Evolutionary conservation across 2,888 invertebrate genomes (phyloP).

Genomic region (Acronicta aceris): DNA sequence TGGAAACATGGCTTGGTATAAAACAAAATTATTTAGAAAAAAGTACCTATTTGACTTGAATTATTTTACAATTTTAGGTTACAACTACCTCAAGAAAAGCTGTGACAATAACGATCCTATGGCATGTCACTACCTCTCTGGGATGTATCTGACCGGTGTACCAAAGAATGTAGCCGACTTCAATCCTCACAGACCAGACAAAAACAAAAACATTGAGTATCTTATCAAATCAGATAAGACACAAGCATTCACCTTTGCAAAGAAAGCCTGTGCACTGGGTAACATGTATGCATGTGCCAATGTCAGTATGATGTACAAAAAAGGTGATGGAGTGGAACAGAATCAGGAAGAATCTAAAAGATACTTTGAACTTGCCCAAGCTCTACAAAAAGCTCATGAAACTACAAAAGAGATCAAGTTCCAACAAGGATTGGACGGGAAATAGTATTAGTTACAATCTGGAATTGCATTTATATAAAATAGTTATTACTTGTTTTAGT

Average conservation of each 20-base stretch:
- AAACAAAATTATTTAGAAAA: too few species aligned
- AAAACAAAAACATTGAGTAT: conserved; percentile 84
- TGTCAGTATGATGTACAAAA: conserved; percentile 95
- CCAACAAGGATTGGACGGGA: conserved; percentile 86
- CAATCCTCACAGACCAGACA: conserved; percentile 77
- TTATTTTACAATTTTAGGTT: conserved; percentile 78
- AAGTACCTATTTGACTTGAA: too few species aligned
- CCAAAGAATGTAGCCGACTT: conserved; percentile 87
- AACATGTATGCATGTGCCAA: conserved; percentile 97
- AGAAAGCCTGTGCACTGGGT: conserved; percentile 94
- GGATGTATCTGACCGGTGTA: conserved; percentile 93
- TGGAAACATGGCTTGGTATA: too few species aligned
- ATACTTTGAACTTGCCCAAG: conserved; percentile 92
- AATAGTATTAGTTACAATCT: conserved; percentile 43
- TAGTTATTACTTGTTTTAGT: conserved; percentile 16
- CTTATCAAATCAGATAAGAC: conserved; percentile 91
- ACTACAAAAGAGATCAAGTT: conserved; percentile 87
- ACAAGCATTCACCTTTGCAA: conserved; percentile 94
- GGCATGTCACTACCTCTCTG: conserved; percentile 94
- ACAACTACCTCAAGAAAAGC: conserved; percentile 89
- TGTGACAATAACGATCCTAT: conserved; percentile 90
- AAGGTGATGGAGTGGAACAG: conserved; percentile 95
- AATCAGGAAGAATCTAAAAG: conserved; percentile 92
- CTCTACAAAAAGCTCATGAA: conserved; percentile 91
- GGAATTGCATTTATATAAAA: conserved; percentile 47